Percentiles rank a stretch among this genome's conserved stretches.
Evolutionary conservation across 2,113 vertebrate species (phyloP).

Genomic region (Menura novaehollandiae): DNA sequence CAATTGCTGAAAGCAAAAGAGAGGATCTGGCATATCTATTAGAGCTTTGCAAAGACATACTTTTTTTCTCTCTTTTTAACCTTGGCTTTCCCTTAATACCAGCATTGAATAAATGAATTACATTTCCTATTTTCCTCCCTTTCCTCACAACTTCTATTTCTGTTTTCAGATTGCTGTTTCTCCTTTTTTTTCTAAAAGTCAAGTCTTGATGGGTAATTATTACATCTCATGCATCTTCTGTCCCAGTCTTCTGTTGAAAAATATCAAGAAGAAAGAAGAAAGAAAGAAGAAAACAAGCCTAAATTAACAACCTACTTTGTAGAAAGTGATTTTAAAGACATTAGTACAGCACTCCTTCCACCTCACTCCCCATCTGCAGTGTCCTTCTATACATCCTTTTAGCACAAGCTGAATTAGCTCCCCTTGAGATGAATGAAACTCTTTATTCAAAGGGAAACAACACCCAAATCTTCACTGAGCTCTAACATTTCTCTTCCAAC

Average conservation of each 20-base stretch:
- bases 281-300: conserved; percentile 34
- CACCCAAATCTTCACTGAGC: background rate
- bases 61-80: conserved; percentile 55
- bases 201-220: conserved; percentile 66
- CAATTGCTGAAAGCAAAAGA: conserved; percentile 57
- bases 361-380: conserved; percentile 2
- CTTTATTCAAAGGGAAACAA: conserved; percentile 47
- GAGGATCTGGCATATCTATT: conserved; percentile 62
- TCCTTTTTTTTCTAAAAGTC: background rate
- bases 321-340: conserved; percentile 60
- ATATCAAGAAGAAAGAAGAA: conserved; percentile 5
- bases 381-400: conserved; percentile 44
- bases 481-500: background rate
- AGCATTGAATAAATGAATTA: conserved; percentile 60
- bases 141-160: conserved; percentile 59
- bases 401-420: conserved; percentile 16
- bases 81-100: conserved; percentile 61
- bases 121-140: conserved; percentile 23
- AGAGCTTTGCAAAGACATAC: conserved; percentile 57
- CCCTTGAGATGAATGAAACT: conserved; percentile 27
- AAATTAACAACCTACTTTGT: conserved; percentile 61
- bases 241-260: conserved; percentile 59
- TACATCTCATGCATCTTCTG: conserved; percentile 58
- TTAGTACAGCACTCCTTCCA: background rate
- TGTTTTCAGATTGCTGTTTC: conserved; percentile 48